Evolutionary conservation across 2,797 vertebrate genomes (phyloP).

Genomic region (Chloroceryle inda): DNA sequence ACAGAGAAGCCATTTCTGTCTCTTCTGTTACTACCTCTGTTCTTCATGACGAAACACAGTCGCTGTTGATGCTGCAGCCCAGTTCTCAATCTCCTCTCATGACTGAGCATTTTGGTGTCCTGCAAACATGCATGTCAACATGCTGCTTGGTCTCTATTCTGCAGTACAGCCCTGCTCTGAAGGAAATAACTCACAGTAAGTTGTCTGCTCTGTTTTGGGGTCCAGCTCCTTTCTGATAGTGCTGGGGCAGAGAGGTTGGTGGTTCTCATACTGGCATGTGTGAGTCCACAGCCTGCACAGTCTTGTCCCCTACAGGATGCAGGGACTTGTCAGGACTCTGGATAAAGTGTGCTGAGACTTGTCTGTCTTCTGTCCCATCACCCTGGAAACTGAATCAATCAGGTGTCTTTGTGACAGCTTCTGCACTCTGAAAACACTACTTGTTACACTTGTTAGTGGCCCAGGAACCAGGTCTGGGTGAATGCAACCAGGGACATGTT

Average conservation of each 20-base stretch:
- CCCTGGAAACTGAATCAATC: neutral
- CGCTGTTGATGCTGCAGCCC: neutral
- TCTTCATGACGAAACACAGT: neutral
- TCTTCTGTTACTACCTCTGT: neutral
- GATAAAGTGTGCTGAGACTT: neutral
- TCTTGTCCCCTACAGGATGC: neutral
- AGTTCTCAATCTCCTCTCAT: neutral
- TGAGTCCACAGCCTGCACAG: neutral
- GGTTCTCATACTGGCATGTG: rapidly evolving
- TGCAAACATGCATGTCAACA: neutral
- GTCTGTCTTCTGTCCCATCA: neutral
- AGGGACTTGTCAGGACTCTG: neutral
- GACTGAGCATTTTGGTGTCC: neutral
- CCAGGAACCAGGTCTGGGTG: neutral
- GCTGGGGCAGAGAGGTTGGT: neutral
- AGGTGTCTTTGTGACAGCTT: neutral
- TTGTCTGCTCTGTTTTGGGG: neutral
- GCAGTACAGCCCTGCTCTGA: neutral
- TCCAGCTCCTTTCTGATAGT: neutral
- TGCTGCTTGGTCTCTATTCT: rapidly evolving
- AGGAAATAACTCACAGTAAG: neutral
- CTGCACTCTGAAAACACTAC: neutral
- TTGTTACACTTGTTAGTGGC: neutral
- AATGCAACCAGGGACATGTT: rapidly evolving
- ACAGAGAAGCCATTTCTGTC: neutral